Conservation (phyloP, 2,113 vertebrate species). For the Loxodonta africana region DNA sequence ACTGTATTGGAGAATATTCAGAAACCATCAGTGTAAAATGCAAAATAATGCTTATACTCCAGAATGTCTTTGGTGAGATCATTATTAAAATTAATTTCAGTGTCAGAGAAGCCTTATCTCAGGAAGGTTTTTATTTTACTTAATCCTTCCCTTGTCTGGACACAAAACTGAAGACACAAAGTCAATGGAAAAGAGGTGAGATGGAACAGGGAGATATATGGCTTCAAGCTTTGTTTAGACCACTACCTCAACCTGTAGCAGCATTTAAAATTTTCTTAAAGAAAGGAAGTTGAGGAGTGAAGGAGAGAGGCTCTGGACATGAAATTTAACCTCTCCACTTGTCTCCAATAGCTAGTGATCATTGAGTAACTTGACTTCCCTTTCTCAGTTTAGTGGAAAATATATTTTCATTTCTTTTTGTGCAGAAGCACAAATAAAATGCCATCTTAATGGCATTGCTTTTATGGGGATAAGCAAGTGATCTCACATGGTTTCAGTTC, state of each 20-base stretch:
- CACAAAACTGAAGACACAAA: conserved; percentile 20
- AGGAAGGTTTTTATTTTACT: not conserved
- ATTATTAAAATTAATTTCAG: conserved; percentile 53
- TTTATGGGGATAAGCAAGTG: conserved; percentile 50
- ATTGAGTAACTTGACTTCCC: not conserved
- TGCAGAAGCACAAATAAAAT: conserved; percentile 62
- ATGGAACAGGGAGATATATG: not conserved
- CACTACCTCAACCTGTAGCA: not conserved
- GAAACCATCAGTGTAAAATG: conserved; percentile 1
- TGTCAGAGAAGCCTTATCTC: conserved; percentile 32
- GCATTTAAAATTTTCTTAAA: not conserved
- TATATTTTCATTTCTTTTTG: conserved; percentile 42
- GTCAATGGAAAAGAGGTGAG: not conserved
- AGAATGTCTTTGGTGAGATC: not conserved
- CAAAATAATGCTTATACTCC: conserved; percentile 49
- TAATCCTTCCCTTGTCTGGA: not conserved
- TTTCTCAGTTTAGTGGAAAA: conserved; percentile 52
- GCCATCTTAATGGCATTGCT: not conserved
- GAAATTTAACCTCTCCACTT: not conserved
- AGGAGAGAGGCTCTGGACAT: not conserved
- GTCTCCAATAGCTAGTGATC: not conserved
- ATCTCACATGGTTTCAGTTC: conserved; percentile 41
- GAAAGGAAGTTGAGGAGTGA: not conserved
- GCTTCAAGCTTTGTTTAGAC: not conserved
- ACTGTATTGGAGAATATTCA: not conserved